A percentile compares a stretch with the other conserved stretches of the same genome.
These are phyloP conservation scores for Tenualosa ilisha DNA, from an alignment of 2,797 vertebrate genomes.

Conservation along the genomic window DNA sequence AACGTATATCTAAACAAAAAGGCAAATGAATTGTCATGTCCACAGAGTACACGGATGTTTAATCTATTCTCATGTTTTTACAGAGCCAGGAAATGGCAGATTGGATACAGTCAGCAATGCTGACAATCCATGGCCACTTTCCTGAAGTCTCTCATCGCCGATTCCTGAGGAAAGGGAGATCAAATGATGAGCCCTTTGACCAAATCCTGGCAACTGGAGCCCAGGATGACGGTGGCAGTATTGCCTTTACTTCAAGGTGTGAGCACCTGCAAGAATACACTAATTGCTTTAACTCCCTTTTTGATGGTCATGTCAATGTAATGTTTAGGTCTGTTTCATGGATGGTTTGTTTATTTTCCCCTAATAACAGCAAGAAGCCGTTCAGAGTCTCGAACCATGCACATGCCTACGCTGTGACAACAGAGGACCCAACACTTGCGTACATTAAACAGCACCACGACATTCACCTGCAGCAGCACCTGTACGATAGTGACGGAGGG, in stretches of 20 bases:
- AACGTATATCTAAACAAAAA: no score
- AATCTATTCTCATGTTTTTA: not conserved
- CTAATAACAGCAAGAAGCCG: not conserved
- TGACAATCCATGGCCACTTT: not conserved
- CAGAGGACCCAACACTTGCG: not conserved
- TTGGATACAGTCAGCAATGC: not conserved
- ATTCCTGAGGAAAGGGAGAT: not conserved
- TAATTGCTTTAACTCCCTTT: not conserved
- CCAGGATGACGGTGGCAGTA: not conserved
- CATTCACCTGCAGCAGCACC: not conserved
- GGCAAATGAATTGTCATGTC: no score
- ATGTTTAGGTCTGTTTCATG: not conserved
- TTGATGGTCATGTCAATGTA: not conserved
- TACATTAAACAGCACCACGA: not conserved
- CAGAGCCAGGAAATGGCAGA: not conserved
- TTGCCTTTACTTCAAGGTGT: not conserved
- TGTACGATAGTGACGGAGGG: not conserved
- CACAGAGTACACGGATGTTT: no score
- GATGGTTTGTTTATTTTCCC: not conserved
- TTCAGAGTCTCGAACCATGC: not conserved
- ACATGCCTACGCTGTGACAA: not conserved
- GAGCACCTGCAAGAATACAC: not conserved
- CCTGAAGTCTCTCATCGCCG: not conserved
- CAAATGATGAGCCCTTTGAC: not conserved
- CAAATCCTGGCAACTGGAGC: not conserved